Evolutionary conservation across 2,113 vertebrate genomes (phyloP), one percentile per base, ranked within the genome.

Genomic region (Xiphias gladius): DNA sequence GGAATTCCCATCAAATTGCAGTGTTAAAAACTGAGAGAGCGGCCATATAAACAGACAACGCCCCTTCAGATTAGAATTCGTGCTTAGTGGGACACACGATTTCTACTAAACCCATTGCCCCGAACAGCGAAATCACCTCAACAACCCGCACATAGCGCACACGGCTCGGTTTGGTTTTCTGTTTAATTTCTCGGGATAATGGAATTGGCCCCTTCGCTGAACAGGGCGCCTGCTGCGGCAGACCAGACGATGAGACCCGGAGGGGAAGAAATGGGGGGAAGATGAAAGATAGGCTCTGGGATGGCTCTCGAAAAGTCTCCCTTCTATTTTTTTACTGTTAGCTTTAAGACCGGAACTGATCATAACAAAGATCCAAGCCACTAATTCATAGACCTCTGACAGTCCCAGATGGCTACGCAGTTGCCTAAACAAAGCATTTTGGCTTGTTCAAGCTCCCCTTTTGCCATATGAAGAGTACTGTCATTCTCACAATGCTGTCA

Each of bases 271-370:
- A 39, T 28, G 19, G 26, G 24, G 65, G 57, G 30, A 64, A 5
- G 63, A 28, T 76, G 81, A 76, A 52, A 73, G 81, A 89, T 73
- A 84, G 76, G 86, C 86, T 91, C 63, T 82, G 88, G 86, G 88
- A 83, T 84, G 88, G 88, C 90, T 91, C 79, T 81, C 48, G 72
- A 82, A 76, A 91, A 90, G 86, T 89, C 90, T 88, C 87, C 84
- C 88, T 88, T 93, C 82, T 94, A 92, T 91, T 93, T 93, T 95
- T 94, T 94, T 92, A 93, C 88, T 91, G 91, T 90, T 93, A 94
- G 93, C 92, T 94, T 94, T 94, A 93, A 92, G 54, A 84, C 84
- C 83, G 79, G 87, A 88, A 88, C 89, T 85, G 48, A 87, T 59
- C 80, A 87, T 76, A 65, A 89, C 87, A 83, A 82, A 74, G 73